Conservation (phyloP, 2,888 invertebrate genomes). For the Odontocerum albicorne region DNA sequence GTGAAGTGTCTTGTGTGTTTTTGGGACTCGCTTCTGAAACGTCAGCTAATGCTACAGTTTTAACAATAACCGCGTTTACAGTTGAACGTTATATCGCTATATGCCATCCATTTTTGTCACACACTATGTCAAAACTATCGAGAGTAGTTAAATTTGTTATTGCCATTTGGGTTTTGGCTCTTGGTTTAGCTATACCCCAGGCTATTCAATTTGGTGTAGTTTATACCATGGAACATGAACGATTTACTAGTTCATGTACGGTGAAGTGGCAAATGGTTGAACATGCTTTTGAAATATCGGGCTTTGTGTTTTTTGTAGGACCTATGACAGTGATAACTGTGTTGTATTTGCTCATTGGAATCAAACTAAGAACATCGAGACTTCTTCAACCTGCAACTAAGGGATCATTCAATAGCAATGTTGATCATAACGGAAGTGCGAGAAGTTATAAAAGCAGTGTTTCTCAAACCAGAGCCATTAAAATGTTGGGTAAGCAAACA, state of each 20-base stretch:
- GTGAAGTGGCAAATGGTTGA: constrained; percentile 61
- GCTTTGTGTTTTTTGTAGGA: constrained; percentile 79
- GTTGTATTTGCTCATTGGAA: constrained; percentile 75
- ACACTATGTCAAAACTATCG: constrained; percentile 81
- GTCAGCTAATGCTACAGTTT: constrained; percentile 82
- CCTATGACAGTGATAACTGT: constrained; percentile 87
- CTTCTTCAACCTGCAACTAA: constrained; percentile 62
- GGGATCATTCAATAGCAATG: constrained; percentile 52
- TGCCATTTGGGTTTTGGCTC: constrained; percentile 76
- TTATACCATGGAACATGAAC: constrained; percentile 48
- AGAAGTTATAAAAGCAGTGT: constrained; percentile 59
- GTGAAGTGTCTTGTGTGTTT: constrained; percentile 74
- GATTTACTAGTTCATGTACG: constrained; percentile 58
- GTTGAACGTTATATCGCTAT: constrained; percentile 88
- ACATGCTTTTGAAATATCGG: constrained; percentile 78
- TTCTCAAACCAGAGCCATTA: constrained; percentile 67
- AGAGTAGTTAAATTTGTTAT: constrained; percentile 77
- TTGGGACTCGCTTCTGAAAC: constrained; percentile 81
- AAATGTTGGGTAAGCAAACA: constrained; percentile 75
- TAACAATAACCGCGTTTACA: constrained; percentile 86
- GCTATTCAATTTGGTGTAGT: constrained; percentile 79
- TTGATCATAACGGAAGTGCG: constrained; percentile 43
- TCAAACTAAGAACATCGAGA: constrained; percentile 68
- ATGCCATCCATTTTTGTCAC: constrained; percentile 81
- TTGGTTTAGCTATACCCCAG: constrained; percentile 75